Conservation (phyloP, 2,797 vertebrate species). For the Sebastes dallii region DNA sequence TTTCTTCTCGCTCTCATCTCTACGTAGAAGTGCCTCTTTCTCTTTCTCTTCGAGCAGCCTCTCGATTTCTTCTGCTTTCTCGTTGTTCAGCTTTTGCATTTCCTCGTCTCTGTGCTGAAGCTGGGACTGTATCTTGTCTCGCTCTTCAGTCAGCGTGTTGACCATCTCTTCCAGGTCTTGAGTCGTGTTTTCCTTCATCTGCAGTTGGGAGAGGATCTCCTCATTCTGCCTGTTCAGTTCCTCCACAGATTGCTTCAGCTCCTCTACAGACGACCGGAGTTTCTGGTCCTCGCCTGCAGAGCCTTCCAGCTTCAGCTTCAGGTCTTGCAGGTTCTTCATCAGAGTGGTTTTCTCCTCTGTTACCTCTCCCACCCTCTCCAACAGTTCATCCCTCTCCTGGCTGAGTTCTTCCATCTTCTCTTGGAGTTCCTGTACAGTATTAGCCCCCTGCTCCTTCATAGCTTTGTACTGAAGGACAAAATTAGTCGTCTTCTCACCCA, state of each 20-base stretch:
- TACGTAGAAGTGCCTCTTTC: conserved; percentile 51
- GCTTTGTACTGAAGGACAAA: conserved; percentile 88
- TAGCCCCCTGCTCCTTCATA: conserved; percentile 88
- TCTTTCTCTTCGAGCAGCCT: conserved; percentile 64
- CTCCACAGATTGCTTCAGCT: conserved; percentile 72
- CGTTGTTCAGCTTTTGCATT: conserved; percentile 22
- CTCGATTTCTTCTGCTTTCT: conserved; percentile 67
- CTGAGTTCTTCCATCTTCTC: conserved; percentile 74
- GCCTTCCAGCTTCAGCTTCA: conserved; percentile 75
- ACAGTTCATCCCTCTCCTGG: conserved; percentile 56
- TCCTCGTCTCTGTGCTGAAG: conserved; percentile 76
- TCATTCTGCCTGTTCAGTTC: conserved; percentile 81
- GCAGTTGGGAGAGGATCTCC: conserved; percentile 71
- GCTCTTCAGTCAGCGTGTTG: conserved; percentile 73
- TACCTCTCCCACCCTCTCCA: conserved; percentile 51
- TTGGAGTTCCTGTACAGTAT: conserved; percentile 85
- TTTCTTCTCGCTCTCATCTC: conserved; percentile 60
- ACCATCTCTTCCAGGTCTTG: conserved; percentile 82
- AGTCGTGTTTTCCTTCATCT: conserved; percentile 78
- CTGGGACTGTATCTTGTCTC: conserved; percentile 68
- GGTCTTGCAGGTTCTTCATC: conserved; percentile 78
- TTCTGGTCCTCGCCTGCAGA: conserved; percentile 78
- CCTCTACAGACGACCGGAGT: conserved; percentile 47
- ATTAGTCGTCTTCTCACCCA: conserved; percentile 87
- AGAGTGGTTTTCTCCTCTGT: conserved; percentile 87